These are phyloP conservation scores for Pterocles burchelli DNA, from an alignment of 2,113 vertebrate genomes.

Conservation along the genomic window DNA sequence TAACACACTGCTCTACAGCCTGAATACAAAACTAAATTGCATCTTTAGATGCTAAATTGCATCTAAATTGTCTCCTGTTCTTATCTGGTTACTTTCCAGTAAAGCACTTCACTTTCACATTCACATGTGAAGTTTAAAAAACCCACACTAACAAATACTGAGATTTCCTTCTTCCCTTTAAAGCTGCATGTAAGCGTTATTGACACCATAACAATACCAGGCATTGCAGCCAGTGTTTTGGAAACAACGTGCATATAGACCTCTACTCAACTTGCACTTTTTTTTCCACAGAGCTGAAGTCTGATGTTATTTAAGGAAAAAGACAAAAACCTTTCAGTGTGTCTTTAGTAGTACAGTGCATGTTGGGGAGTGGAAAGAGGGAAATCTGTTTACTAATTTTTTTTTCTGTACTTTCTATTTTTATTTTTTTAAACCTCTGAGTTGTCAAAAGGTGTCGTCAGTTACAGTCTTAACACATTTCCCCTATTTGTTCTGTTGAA, in stretches of 20 bases:
- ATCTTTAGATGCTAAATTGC: not conserved
- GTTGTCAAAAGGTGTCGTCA: not conserved
- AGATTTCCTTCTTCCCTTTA: not conserved
- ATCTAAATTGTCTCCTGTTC: not conserved
- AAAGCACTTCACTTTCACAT: not conserved
- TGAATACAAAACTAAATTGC: not conserved
- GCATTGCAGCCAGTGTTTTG: not conserved
- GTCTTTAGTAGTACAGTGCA: not conserved
- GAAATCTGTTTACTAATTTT: not conserved
- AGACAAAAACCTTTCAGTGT: not conserved
- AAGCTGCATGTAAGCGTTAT: not conserved
- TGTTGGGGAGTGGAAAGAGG: rapidly evolving
- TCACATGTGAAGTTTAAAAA: not conserved
- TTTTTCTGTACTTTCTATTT: not conserved
- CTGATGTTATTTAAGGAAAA: not conserved
- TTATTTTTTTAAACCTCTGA: not conserved
- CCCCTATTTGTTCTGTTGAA: not conserved
- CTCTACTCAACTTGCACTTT: not conserved
- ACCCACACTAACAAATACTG: rapidly evolving
- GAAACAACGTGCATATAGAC: rapidly evolving
- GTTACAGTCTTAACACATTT: not conserved
- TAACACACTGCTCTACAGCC: not conserved
- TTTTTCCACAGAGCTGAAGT: not conserved
- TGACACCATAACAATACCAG: not conserved
- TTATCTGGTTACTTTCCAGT: not conserved